Conservation (phyloP, 2,113 vertebrate genomes). For the Phodopus roborovskii region DNA sequence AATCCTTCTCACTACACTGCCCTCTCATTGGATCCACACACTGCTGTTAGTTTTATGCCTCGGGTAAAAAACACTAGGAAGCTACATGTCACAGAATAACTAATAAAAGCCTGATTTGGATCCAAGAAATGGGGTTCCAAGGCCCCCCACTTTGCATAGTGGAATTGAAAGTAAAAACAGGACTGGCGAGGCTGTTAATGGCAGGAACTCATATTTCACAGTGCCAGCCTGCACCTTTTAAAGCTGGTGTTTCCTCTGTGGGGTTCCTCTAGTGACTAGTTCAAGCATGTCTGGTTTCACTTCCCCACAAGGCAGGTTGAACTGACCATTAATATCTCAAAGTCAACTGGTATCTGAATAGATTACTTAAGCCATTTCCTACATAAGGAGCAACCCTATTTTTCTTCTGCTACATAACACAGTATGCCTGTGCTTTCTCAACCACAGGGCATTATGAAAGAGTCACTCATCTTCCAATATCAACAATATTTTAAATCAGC, state of each 20-base stretch:
- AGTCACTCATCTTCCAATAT: conserved; percentile 2
- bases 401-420: conserved; percentile 26
- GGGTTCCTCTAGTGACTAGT: neutral
- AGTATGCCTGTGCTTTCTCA: conserved; percentile 1
- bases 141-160: neutral
- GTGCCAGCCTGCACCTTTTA: neutral
- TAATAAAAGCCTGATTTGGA: neutral
- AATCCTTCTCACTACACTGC: neutral
- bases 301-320: neutral
- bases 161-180: neutral
- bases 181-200: neutral
- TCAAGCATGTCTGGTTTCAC: neutral
- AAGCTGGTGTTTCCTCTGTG: neutral
- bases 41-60: neutral
- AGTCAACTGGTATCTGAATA: neutral
- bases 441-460: neutral
- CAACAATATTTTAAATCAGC: conserved; percentile 25
- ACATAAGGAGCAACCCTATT: neutral
- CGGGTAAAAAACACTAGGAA: neutral
- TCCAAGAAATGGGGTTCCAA: neutral
- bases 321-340: neutral
- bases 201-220: neutral
- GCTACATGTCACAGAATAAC: neutral
- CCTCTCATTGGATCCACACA: neutral
- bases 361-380: neutral